Conservation (phyloP, 2,113 vertebrate genomes). For the Daphoenositta chrysoptera region DNA sequence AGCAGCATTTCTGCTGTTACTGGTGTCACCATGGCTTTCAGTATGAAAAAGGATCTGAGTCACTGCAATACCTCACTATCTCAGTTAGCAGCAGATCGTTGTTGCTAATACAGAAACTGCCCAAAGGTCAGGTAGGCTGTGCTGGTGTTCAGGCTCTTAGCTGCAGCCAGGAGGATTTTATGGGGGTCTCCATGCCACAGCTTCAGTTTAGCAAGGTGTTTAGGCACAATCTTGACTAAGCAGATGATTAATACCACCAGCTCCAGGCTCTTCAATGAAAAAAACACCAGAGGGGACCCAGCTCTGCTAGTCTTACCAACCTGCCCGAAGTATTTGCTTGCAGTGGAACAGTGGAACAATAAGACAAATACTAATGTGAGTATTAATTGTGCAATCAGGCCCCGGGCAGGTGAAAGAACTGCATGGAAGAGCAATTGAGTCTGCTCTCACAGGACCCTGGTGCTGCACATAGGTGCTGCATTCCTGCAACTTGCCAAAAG, state of each 20-base stretch:
- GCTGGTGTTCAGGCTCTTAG: background rate
- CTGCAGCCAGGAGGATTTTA: background rate
- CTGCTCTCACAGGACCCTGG: background rate
- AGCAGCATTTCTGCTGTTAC: background rate
- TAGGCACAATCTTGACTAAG: background rate
- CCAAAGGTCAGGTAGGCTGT: background rate
- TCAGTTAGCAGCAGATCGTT: background rate
- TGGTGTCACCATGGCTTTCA: background rate
- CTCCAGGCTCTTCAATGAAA: background rate
- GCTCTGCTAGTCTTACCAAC: background rate
- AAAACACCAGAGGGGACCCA: background rate
- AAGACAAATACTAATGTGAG: background rate
- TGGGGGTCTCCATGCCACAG: background rate
- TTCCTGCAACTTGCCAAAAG: conserved; percentile 1
- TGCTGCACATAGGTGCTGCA: background rate
- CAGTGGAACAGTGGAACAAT: background rate
- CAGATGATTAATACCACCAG: background rate
- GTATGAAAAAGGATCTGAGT: background rate
- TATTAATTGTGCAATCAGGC: background rate
- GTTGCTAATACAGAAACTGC: background rate
- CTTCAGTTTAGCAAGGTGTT: background rate
- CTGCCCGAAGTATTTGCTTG: background rate
- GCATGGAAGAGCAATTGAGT: background rate
- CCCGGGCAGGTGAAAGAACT: background rate
- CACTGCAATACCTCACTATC: background rate